Base-by-base conservation (phyloP, 1,140 invertebrate species). In the Leptopilina boulardi region DNA sequence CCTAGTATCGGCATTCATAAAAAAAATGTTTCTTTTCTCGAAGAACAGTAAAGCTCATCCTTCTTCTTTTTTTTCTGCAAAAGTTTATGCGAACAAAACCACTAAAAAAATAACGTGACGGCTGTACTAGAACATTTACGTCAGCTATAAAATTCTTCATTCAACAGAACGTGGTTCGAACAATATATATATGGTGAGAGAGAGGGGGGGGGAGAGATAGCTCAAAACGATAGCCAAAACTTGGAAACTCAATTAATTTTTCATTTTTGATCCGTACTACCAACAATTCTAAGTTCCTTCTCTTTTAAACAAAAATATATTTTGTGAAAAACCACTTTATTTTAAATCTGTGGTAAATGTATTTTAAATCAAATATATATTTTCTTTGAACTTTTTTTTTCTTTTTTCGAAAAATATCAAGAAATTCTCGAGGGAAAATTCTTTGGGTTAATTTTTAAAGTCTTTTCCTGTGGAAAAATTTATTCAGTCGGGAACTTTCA, bases 81-180 rank as follows among this genome's bases (percentile, higher is more conserved):
- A 66, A 66, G 13, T 66, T 66, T 66, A 66, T 66, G 59, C 11
- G 9, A 34, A n/a, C 26, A 30, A 30, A 66, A 66, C 59, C 59
- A 66, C 26, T 66, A 66, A 66, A 66, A 47, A 66, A 66, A 66
- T 66, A 66, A 66, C 26, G 56, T 66, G 23, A 23, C 21, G 23
- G 10, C 26, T 66, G 15, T 66, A 66, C 13, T 30, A 13, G 26
- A 66, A 23, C 59, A 66, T 66, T 66, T 66, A 66, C 23, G 23
- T 66, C 23, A n/a, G 11, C 59, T 30, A 66, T 66, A 34, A 66
- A 66, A 66, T 66, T 66, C 15, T 30, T 66, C 59, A 13, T 66
- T 30, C 21, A 23, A 66, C 59, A 66, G 23, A 15, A 66, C 59
- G 15, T 66, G 59, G 56, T 26, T 26, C 19, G 56, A 59, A 59